Conservation (phyloP, 2,797 vertebrate species). For the Rousettus madagascariensis region DNA sequence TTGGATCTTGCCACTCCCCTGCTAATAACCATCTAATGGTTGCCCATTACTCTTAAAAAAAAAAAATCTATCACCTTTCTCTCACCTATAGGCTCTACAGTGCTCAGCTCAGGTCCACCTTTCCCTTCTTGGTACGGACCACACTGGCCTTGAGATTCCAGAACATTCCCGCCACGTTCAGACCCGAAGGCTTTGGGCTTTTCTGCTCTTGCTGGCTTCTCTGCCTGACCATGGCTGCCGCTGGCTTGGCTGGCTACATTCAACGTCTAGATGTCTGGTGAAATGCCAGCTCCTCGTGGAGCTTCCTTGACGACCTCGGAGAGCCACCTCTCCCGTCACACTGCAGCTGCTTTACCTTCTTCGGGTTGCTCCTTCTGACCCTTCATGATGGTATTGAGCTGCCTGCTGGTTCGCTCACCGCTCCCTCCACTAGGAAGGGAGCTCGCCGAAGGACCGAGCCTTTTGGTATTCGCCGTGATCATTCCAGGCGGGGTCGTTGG, state of each 20-base stretch:
- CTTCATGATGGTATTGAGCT: fast-evolving
- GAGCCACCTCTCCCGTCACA: no score
- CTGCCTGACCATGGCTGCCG: neutral
- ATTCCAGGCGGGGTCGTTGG: neutral
- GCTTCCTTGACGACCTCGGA: no score
- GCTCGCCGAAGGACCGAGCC: neutral
- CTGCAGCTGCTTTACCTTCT: neutral
- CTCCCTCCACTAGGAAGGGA: neutral
- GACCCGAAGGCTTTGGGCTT: neutral
- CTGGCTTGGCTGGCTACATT: neutral
- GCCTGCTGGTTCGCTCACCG: neutral
- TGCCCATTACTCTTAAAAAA: neutral
- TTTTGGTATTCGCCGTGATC: neutral
- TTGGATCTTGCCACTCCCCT: neutral
- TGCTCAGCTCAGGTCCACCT: neutral
- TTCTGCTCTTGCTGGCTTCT: neutral
- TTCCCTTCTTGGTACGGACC: neutral
- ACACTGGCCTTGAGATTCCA: neutral
- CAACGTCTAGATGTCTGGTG: neutral
- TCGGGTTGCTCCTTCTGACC: neutral
- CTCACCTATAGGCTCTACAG: fast-evolving
- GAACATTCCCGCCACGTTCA: neutral
- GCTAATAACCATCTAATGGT: neutral
- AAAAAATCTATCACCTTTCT: neutral
- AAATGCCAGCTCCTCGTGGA: no score